Evolutionary conservation across 2,113 vertebrate genomes (phyloP), one percentile per base, ranked within the genome.

Genomic region (Speoplatyrhinus poulsoni): DNA sequence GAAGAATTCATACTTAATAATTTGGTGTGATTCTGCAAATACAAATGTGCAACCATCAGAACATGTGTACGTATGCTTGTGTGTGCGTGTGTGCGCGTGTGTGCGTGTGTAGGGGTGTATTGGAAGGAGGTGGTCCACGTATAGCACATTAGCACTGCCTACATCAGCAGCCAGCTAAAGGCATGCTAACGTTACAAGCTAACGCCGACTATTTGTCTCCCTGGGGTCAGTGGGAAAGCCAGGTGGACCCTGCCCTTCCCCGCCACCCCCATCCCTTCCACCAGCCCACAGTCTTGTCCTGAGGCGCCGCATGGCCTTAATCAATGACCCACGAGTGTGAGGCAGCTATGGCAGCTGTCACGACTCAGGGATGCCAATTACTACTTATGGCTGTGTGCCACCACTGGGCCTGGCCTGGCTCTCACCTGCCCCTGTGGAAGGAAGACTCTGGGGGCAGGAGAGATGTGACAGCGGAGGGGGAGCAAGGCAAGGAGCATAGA

Each of bases 301-400:
- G 16, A 26, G n/a, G 64, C 54, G 63, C 85, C 84, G 73, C 75
- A 75, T 33, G 62, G 48, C 64, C 67, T 86, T 89, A 84, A 82
- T 73, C 81, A 83, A 87, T 83, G 70, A 67, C 82, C 81, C 83
- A 49, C 50, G 26, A 85, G 69, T 65, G 62, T 70, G 76, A 74
- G 70, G 85, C 73, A 57, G 73, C 55, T 70, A 80, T 73, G 77
- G 87, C 88, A 89, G 86, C 84, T 87, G 90, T 84, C 81, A 81
- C 61, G 80, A 68, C 79, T 81, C 77, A 64, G 59, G 72, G 77
- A 84, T 74, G 76, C 82, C 87, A 92, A 88, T 89, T 89, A 90
- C 57, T 58, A 72, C 49, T n/a, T 65, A 78, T 77, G 76, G 75
- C 73, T 70, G 57, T 63, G 69, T 65, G 75, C 73, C 70, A 74